phyloP scores from a whole-genome alignment of 2,888 invertebrate genomes.

The Pyralis farinalis region DNA sequence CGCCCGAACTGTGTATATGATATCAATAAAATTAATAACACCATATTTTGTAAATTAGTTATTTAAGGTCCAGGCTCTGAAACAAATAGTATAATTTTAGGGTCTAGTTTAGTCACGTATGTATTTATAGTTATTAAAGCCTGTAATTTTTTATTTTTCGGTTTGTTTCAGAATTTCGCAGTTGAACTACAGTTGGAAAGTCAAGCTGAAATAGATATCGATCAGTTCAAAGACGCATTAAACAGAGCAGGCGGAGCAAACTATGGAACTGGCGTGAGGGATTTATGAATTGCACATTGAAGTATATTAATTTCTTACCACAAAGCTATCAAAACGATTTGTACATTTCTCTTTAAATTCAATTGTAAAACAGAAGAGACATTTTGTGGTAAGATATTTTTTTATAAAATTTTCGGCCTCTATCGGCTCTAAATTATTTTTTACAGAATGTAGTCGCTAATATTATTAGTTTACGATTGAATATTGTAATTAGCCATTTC shows the following conservation, averaged over 20 bases:
- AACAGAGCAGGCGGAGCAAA: slow-evolving; percentile 89
- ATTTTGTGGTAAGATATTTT: slow-evolving; percentile 26
- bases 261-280: slow-evolving; percentile 88
- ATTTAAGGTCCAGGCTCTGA: no score
- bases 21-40: no score
- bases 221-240: slow-evolving; percentile 85
- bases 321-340: slow-evolving; percentile 17
- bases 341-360: neutral
- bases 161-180: slow-evolving; percentile 85
- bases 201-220: slow-evolving; percentile 85
- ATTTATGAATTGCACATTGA: slow-evolving; percentile 72
- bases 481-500: slow-evolving; percentile 24
- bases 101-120: no score
- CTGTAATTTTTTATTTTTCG: slow-evolving; percentile 3
- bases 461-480: slow-evolving; percentile 13
- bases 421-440: slow-evolving; percentile 31
- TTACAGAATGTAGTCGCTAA: slow-evolving; percentile 15
- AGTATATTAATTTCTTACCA: slow-evolving; percentile 28
- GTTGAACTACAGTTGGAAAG: slow-evolving; percentile 87
- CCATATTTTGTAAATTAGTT: no score
- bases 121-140: no score
- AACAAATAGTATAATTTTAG: no score
- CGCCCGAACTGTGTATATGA: no score
- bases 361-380: neutral
- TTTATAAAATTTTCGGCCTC: slow-evolving; percentile 27